Conservation (phyloP, 2,113 vertebrate genomes). For the Alligator sinensis region DNA sequence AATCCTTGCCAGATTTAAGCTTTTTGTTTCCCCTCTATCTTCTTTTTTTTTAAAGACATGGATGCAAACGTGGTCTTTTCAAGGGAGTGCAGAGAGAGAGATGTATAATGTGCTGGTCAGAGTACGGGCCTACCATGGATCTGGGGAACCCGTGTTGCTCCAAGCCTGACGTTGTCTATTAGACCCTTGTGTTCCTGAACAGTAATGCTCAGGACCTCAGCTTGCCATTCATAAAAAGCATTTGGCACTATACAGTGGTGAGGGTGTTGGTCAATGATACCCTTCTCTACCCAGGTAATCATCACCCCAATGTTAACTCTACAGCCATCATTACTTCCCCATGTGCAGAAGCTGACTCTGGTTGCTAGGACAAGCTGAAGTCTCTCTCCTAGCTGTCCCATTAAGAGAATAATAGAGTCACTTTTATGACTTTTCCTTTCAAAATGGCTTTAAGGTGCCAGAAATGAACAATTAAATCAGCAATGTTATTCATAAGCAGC, state of each 20-base stretch:
- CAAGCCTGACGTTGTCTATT: no score
- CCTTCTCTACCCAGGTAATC: not conserved
- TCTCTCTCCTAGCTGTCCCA: not conserved
- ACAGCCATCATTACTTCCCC: not conserved
- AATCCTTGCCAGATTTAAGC: slow-evolving; percentile 58
- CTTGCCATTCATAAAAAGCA: not conserved
- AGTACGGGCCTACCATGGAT: not conserved
- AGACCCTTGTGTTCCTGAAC: not conserved
- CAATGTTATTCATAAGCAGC: not conserved
- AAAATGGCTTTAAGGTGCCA: not conserved
- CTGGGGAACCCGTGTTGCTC: not conserved
- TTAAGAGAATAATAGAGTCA: not conserved
- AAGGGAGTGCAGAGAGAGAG: fast-evolving
- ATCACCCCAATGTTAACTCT: not conserved
- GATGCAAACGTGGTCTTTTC: not conserved
- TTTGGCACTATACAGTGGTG: not conserved
- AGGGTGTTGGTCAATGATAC: not conserved
- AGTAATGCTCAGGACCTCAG: not conserved
- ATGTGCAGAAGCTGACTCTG: not conserved
- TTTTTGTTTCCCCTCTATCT: not conserved
- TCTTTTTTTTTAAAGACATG: not conserved
- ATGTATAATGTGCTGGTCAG: not conserved
- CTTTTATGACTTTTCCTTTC: not conserved
- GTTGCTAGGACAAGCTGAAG: not conserved
- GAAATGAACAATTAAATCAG: not conserved